phyloP scores from a whole-genome alignment of 2,113 vertebrate genomes.

The Semicossyphus pulcher region DNA sequence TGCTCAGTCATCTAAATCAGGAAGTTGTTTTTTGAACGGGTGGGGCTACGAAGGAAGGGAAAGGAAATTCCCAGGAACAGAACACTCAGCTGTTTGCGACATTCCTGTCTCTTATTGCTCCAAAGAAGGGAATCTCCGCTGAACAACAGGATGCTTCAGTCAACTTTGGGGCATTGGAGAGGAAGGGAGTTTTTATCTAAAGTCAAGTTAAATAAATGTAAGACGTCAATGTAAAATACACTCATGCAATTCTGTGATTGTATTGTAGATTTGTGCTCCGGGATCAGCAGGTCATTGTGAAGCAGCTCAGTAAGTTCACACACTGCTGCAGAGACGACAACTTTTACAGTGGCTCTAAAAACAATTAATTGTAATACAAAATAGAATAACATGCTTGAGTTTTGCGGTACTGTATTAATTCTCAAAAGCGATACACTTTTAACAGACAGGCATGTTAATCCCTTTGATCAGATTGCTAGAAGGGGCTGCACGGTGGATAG shows the following conservation, averaged over 20 bases:
- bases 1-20: constrained; percentile 41
- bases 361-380: too few relatives aligned
- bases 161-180: background rate
- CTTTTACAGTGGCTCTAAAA: too few relatives aligned
- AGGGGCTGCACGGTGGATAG: too few relatives aligned
- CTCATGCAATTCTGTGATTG: background rate
- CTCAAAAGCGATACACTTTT: too few relatives aligned
- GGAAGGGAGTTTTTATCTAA: constrained; percentile 18
- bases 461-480: too few relatives aligned
- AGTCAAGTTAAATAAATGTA: background rate
- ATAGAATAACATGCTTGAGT: too few relatives aligned
- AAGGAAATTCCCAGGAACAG: constrained; percentile 76
- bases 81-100: constrained; percentile 56
- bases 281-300: too few relatives aligned
- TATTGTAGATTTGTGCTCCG: background rate
- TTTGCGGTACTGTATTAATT: too few relatives aligned
- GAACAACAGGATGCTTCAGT: constrained; percentile 52
- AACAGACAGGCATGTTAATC: too few relatives aligned
- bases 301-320: background rate
- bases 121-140: constrained; percentile 43
- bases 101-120: constrained; percentile 51
- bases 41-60: constrained; percentile 32
- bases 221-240: background rate
- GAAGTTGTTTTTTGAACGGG: constrained; percentile 59
- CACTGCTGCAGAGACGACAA: background rate